Evolutionary conservation across 1,140 invertebrate genomes (phyloP), one percentile per base, ranked within the genome.

Genomic region (Calycopis cecrops): DNA sequence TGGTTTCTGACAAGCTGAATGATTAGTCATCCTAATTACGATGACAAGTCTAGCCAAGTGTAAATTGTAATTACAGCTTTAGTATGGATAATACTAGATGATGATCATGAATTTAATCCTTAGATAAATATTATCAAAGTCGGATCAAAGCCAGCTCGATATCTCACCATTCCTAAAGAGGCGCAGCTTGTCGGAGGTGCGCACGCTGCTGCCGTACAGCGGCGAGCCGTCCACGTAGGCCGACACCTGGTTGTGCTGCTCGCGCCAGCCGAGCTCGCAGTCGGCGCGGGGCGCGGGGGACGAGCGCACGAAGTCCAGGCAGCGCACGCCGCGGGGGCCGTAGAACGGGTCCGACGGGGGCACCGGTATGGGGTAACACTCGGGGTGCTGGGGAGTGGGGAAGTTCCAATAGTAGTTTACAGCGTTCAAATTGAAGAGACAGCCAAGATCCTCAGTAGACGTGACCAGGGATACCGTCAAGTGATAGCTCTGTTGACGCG

Each of bases 161-260:
- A 33, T 9, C 67, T 81, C 63, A 88, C 94, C 94, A 70, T 92
- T 92, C 38, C 92, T 90, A 67, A 94, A 94, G 1, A 93, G 76
- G 42, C 95, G 79, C 0, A 95, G 87, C 58, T 91, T 91, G 57
- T 95, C 92, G 0, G 94, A 92, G 49, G 94, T 92, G 42, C 92
- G 90, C 11, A 93, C 91, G 42, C 92, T 94, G 76, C 94, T 98
- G 42, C 96, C 96, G 76, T 99, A 99, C 8, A 99, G 91, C 21
- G 93, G 94, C 0, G 97, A 99, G 1, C 91, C 97, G 74, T 99
- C 98, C 12, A 99, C 90, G 71, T 91, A 99, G 3, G 96, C 93
- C 0, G 97, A 98, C 10, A 97, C 91, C 76, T 95, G 94, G 63
- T 94, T 92, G 35, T 94, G 90, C 78, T 94, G 93, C 62, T 94